A percentile compares a stretch with the other conserved stretches of the same genome.
phyloP scores from a whole-genome alignment of 1,140 invertebrate genomes.

The Xylocopa sonorina region DNA sequence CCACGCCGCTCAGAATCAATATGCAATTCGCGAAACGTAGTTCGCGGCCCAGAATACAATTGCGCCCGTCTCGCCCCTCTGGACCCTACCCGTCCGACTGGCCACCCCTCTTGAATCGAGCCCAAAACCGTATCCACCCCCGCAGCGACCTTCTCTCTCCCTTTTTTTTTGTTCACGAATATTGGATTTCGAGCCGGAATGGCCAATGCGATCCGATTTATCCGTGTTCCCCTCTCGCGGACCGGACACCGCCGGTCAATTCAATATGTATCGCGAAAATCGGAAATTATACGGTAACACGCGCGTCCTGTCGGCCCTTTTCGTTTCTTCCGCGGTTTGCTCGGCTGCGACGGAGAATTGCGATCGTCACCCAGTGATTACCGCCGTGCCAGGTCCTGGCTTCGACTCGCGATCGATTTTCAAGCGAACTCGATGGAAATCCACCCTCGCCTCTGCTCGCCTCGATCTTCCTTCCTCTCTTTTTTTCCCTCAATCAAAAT shows the following conservation, averaged over 20 bases:
- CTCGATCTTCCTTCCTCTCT: not conserved
- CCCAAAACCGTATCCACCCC: slow-evolving; percentile 16
- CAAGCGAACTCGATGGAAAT: not conserved
- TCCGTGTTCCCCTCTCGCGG: slow-evolving; percentile 18
- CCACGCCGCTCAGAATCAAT: slow-evolving; percentile 49
- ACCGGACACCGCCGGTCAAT: not conserved
- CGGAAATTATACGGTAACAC: slow-evolving; percentile 51
- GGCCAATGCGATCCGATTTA: slow-evolving; percentile 57
- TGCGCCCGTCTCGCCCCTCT: slow-evolving; percentile 25
- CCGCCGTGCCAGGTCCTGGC: too few relatives aligned
- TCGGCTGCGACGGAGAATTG: not conserved
- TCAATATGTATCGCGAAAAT: slow-evolving; percentile 44
- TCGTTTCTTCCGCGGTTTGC: slow-evolving; percentile 22
- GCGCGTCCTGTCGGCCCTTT: slow-evolving; percentile 6
- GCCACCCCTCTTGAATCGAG: slow-evolving; percentile 22
- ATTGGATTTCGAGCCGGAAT: slow-evolving; percentile 53
- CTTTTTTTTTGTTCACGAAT: slow-evolving; percentile 57
- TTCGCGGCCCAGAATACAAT: slow-evolving; percentile 54
- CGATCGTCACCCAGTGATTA: not conserved
- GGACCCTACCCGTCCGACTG: not conserved
- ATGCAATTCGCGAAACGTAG: slow-evolving; percentile 60
- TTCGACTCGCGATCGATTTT: not conserved
- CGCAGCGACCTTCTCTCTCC: slow-evolving; percentile 17
- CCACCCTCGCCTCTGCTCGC: not conserved
- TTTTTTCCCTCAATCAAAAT: too few relatives aligned